phyloP scores from a whole-genome alignment of 2,888 invertebrate genomes.

The Drepanosiphum platanoidis region DNA sequence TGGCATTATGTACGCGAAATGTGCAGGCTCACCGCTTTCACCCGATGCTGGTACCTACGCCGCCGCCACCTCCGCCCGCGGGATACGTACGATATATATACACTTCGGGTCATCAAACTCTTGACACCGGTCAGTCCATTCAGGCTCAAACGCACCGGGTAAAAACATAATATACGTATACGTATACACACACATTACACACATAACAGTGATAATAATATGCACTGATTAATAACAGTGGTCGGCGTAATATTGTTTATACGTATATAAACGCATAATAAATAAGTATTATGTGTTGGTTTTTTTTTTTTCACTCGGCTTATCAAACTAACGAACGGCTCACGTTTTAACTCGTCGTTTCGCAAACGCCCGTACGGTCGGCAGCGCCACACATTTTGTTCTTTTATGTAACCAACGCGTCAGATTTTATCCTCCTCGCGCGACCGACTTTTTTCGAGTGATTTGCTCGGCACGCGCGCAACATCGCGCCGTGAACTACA shows the following conservation, averaged over 20 bases:
- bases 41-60: slow-evolving; percentile 34
- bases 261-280: too few relatives aligned
- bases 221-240: background rate
- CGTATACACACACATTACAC: too few relatives aligned
- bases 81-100: slow-evolving; percentile 6
- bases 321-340: background rate
- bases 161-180: too few relatives aligned
- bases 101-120: slow-evolving; percentile 60
- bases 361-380: background rate
- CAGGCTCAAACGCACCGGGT: slow-evolving; percentile 2
- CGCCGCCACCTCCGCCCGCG: slow-evolving; percentile 6
- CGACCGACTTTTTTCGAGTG: too few relatives aligned
- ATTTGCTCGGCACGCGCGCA: too few relatives aligned
- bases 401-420: background rate
- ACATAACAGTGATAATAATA: slow-evolving; percentile 2
- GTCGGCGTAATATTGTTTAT: background rate
- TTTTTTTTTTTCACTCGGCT: slow-evolving; percentile 8
- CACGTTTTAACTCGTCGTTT: slow-evolving; percentile 24
- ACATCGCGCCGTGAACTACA: too few relatives aligned
- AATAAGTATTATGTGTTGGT: slow-evolving; percentile 10
- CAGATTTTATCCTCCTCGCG: background rate
- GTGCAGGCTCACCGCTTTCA: slow-evolving; percentile 57
- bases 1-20: slow-evolving; percentile 53
- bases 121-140: slow-evolving; percentile 38
- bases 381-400: background rate